Evolutionary conservation across 2,113 vertebrate species (phyloP).

Genomic region (Spizaetus ornatus): DNA sequence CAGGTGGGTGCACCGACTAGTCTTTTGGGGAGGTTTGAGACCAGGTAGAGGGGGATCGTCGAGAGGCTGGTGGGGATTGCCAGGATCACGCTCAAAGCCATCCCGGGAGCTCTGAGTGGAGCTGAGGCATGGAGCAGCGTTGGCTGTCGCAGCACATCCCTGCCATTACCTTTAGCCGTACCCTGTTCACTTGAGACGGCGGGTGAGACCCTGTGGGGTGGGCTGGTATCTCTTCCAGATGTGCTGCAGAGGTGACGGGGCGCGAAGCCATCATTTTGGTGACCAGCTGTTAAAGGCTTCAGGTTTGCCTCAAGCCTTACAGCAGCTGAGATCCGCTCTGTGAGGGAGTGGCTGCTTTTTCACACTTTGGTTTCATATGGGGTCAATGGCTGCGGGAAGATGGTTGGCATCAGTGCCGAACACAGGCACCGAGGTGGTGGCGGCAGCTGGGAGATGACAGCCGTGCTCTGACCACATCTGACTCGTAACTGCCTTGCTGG

Average conservation of each 20-base stretch:
- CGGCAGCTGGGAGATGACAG: too few relatives aligned
- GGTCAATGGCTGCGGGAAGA: background rate
- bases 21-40: too few relatives aligned
- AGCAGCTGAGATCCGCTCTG: background rate
- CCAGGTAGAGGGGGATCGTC: too few relatives aligned
- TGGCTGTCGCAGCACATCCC: background rate
- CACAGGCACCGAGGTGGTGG: too few relatives aligned
- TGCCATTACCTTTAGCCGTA: background rate
- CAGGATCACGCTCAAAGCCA: too few relatives aligned
- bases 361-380: fast-evolving
- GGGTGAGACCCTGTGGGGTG: background rate
- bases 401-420: too few relatives aligned
- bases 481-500: too few relatives aligned
- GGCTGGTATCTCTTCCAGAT: background rate
- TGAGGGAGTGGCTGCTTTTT: background rate
- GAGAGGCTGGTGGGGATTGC: background rate
- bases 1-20: slow-evolving; percentile 67
- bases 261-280: background rate
- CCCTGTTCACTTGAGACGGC: fast-evolving
- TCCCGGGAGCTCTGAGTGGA: background rate
- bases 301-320: background rate
- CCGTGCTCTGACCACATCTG: too few relatives aligned
- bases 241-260: background rate
- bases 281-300: background rate
- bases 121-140: background rate